Conservation (phyloP, 1,140 invertebrate genomes). For the Bombus haemorrhoidalis region DNA sequence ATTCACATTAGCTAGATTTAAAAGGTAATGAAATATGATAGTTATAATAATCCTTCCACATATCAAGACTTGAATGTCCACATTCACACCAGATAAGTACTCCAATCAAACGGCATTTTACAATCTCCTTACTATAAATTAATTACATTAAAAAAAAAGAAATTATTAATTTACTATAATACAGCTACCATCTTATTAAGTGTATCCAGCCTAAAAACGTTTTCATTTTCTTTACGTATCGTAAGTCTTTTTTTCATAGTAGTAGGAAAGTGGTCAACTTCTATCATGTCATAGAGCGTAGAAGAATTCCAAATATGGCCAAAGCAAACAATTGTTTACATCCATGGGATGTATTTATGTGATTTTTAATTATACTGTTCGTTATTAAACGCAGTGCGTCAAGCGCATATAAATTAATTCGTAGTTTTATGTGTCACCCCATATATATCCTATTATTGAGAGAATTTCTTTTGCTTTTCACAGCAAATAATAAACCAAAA, state of each 20-base stretch:
- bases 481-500: constrained; percentile 70
- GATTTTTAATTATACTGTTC: constrained; percentile 67
- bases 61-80: constrained; percentile 52
- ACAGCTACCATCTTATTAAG: constrained; percentile 78
- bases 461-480: constrained; percentile 69
- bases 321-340: constrained; percentile 76
- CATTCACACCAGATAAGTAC: constrained; percentile 73
- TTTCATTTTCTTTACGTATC: constrained; percentile 64
- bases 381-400: constrained; percentile 68
- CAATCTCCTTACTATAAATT: constrained; percentile 79
- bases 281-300: constrained; percentile 75
- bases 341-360: constrained; percentile 80
- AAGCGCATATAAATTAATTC: constrained; percentile 70
- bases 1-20: constrained; percentile 46
- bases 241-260: constrained; percentile 66
- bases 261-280: constrained; percentile 79
- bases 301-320: constrained; percentile 74
- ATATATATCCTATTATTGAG: constrained; percentile 44
- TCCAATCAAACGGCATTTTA: constrained; percentile 70
- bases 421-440: constrained; percentile 66
- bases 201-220: constrained; percentile 75
- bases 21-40: constrained; percentile 60
- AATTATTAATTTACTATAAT: constrained; percentile 80
- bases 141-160: constrained; percentile 77
- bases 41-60: constrained; percentile 49